These are phyloP conservation scores for Ochotona curzoniae DNA, from an alignment of 2,113 vertebrate species.

Conservation along the genomic window DNA sequence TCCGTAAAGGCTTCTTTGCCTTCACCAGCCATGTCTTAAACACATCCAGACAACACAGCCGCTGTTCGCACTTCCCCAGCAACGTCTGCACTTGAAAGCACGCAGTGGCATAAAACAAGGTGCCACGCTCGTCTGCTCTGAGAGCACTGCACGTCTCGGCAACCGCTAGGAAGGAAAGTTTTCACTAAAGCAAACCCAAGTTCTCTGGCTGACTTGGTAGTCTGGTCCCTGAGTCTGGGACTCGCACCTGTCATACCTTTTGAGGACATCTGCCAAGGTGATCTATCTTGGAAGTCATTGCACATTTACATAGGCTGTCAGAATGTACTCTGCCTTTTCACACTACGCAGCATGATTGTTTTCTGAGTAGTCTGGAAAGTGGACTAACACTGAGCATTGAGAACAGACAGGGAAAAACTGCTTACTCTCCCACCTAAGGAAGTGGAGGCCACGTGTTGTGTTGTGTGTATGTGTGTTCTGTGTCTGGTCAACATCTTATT, in stretches of 20 bases:
- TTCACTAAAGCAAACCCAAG: constrained; percentile 72
- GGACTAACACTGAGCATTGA: constrained; percentile 63
- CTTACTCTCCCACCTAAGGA: constrained; percentile 72
- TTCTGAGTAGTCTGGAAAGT: constrained; percentile 75
- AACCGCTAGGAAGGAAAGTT: constrained; percentile 75
- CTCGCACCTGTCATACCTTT: constrained; percentile 71
- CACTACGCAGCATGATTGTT: constrained; percentile 80
- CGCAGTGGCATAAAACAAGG: constrained; percentile 79
- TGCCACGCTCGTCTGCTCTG: constrained; percentile 75
- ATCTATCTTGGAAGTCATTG: constrained; percentile 81
- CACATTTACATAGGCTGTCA: constrained; percentile 79
- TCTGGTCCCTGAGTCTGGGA: constrained; percentile 67
- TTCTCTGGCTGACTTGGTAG: constrained; percentile 76
- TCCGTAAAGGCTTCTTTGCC: constrained; percentile 86
- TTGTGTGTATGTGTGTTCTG: constrained; percentile 73
- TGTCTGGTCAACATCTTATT: constrained; percentile 79
- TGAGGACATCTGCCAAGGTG: constrained; percentile 69
- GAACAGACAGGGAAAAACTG: constrained; percentile 67
- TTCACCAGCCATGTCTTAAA: constrained; percentile 88
- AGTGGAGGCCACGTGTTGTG: constrained; percentile 38
- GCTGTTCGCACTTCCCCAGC: constrained; percentile 84
- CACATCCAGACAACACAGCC: constrained; percentile 86
- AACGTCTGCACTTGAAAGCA: constrained; percentile 83
- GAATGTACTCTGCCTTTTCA: constrained; percentile 79
- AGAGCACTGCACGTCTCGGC: constrained; percentile 75